Base-by-base conservation (phyloP, 2,113 vertebrate genomes). In the Coreoperca whiteheadi region DNA sequence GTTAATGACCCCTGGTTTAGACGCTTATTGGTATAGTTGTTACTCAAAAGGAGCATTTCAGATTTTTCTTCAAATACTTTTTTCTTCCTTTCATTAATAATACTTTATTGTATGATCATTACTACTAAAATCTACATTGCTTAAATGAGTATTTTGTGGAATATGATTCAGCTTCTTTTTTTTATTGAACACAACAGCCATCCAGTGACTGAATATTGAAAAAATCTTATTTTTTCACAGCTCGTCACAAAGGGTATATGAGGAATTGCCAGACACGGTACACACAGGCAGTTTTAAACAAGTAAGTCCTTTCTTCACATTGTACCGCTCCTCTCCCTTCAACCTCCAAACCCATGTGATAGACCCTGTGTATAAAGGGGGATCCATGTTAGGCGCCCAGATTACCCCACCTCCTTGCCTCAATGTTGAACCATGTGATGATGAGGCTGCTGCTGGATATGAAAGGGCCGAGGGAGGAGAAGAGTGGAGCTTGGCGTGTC, bases 281-380 rank as follows among this genome's bases (percentile, higher is more conserved):
- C 87, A 88, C 21, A 79, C 81, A 77, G 91, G 93, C 73, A 89
- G 87, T 88, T 76, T 78, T n/a, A 93, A 93, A 92, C 94, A 93
- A 92, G 95, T 96, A 95, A 96, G 95, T 96, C 93, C 95, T 83
- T 91, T 94, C 79, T 94, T 95, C 87, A 94, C 90, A 70, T 51
- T 95, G 81, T 95, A 95, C 89, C 81, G 86, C 79, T 88, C 94
- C 86, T 88, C 89, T 84, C 93, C 94, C 79, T 91, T 86, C 93
- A 91, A 73, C 16, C 92, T 94, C 15, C 78, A 61, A 56, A 91
- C 94, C 77, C 92, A 95, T 28, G 74, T 85, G 34, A 84, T 89
- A 60, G 87, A 90, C 46, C 86, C 92, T 72, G 84, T 90, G 78
- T 88, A 87, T 86, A 94, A 94, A 93, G 86, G 85, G 23, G 81